Evolutionary conservation across 2,113 vertebrate species (phyloP).

Genomic region (Gobius niger): DNA sequence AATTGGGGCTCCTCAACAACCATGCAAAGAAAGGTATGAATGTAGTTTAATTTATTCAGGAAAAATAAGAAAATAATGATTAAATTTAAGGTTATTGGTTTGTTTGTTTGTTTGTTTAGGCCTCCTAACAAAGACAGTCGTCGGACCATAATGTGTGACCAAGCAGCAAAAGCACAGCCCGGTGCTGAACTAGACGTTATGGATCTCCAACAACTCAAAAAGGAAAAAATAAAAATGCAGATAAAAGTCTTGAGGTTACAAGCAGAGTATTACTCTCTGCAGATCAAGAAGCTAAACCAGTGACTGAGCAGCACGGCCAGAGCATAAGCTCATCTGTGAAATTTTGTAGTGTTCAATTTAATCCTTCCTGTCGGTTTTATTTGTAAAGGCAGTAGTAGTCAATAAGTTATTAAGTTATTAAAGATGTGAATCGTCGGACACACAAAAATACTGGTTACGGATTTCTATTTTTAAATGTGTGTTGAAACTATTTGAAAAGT

Average conservation of each 20-base stretch:
- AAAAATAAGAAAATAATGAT: neutral
- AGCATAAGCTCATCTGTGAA: neutral
- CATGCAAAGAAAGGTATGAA: fast-evolving
- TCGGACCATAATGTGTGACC: neutral
- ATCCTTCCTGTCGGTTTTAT: too few relatives aligned
- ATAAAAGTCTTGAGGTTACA: conserved; percentile 46
- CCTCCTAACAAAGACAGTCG: neutral
- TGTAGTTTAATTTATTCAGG: neutral
- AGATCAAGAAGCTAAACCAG: neutral
- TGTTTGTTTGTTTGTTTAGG: neutral
- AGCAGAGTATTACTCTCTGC: conserved; percentile 37
- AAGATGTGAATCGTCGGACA: too few relatives aligned
- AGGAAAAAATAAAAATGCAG: conserved; percentile 39
- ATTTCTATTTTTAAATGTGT: too few relatives aligned
- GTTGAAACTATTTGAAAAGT: too few relatives aligned
- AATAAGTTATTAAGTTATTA: too few relatives aligned
- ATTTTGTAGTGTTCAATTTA: neutral
- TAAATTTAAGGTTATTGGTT: neutral
- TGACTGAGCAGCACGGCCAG: neutral
- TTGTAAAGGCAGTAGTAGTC: too few relatives aligned
- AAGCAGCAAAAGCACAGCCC: neutral
- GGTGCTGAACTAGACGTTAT: conserved; percentile 4
- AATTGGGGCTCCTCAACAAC: neutral
- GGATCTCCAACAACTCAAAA: conserved; percentile 26
- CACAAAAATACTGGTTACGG: too few relatives aligned